Evolutionary conservation across 1,140 invertebrate species (phyloP), one percentile per base, ranked within the genome.

Genomic region (Philotrypesis tridentata): DNA sequence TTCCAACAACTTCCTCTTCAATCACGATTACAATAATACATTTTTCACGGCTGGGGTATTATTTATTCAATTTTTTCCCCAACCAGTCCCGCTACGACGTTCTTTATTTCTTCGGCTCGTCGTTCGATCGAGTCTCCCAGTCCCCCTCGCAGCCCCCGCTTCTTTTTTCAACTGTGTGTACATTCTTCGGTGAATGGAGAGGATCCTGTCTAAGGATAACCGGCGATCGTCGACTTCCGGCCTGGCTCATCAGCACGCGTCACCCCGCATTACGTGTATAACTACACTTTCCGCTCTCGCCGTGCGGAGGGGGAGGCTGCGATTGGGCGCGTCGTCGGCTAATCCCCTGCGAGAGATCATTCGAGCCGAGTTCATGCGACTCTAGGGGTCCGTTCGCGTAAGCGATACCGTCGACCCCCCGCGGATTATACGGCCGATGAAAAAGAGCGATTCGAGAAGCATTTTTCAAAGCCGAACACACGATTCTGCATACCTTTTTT

Each of bases 281-380:
- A 89, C 89, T 89, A 87, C 88, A 87, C 89, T 89, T 90, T 90
- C 88, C 88, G 87, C 87, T 88, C 85, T 85, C n/a, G 21, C 48
- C n/a, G n/a, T n/a, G n/a, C n/a, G n/a, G n/a, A n/a, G n/a, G 21
- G 23, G 33, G 25, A 63, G 67, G 60, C 37, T 48, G 27, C 12
- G 11, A 29, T 23, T 37, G 68, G 21, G 68, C 29, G 68, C 33
- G 21, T 78, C 71, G 21, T 78, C 71, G 40, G 55, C 27, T 23
- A 77, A n/a, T 70, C 65, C 79, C 40, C 65, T 31, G 48, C 67
- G 40, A n/a, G n/a, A n/a, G n/a, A 78, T 68, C 67, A 25, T 68
- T 25, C 27, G 12, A 21, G 31, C 25, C 17, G 7, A n/a, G 61
- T 37, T 65, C 61, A 31, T 27, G 60, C 37, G 79, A 73, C 70